Base-by-base conservation (phyloP, 2,888 invertebrate genomes). In the Melanotus villosus region DNA sequence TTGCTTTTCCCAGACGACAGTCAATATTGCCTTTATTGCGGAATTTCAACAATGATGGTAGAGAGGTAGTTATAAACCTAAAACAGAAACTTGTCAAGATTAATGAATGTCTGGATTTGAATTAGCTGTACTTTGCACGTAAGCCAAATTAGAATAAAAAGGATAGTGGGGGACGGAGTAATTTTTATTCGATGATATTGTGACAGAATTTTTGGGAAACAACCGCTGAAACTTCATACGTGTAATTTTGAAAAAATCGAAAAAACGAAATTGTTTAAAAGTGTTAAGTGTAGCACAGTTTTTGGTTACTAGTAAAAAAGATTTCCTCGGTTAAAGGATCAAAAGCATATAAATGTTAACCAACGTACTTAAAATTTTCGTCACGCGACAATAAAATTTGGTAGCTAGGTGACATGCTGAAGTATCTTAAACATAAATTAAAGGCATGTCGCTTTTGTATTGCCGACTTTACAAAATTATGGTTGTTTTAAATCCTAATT, bases 1-100 rank as follows among this genome's bases (percentile, higher is more conserved):
- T 32, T 59, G 59, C 45, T 43, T 59, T 59, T 59, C 59, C 59
- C 59, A 59, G 59, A 59, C 59, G 45, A 45, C 45, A 45, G 52
- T 32, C 52, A 52, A 52, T 52, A 52, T 30, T 43, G 12, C 59
- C 30, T 36, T 57, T 50, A 62, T 36, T 50, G 30, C 50, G 30
- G 19, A 36, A 62, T 50, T 62, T 62, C 62, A 62, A 62, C 45
- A 45, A 18, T 38, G 36, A 38, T 3, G 23, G n/a, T 34, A 50
- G 19, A 50, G 50, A 23, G 12, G 3, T 38, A 18, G 34, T 26
- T 62, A 62, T 34, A 34, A 36, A 52, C 32, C 52, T 52, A 30
- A 32, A 52, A 52, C 52, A 52, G 18, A 32, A 34, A 19, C 36
- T 57, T 57, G 56, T 57, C 56, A 57, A 14, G 21, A 36, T 23